Base-by-base conservation (phyloP, 2,113 vertebrate genomes). In the Myanophis thanlyinensis region DNA sequence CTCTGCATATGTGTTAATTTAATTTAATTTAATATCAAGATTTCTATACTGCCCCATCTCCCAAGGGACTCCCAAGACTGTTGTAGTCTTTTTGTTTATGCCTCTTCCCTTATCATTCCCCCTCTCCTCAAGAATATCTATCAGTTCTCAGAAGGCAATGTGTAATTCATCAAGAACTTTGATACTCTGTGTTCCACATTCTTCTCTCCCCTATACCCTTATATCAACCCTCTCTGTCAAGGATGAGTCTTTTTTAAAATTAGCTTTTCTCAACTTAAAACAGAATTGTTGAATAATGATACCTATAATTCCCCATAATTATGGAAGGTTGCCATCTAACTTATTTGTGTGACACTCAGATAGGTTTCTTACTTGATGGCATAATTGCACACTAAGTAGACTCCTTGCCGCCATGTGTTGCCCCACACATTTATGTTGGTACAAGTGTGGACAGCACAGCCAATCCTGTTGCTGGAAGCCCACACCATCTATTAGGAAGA, bases 351-450 rank as follows among this genome's bases (percentile, higher is more conserved):
- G 9, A 3, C 5, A 20, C 20, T 73, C 35, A 52, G 35, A 35
- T 4, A 7, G 0, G 0, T 5, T 73, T 97, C 98, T 98, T 98
- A 99, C 99, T 99, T 99, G 93, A 98, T 97, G 47, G 98, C 98
- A 0, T 99, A 99, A 98, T 99, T 99, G 98, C 99, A 99, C 94
- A 99, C 98, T 25, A 99, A 96, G 93, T 98, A 97, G 23, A 96
- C 93, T 0, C 98, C 98, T 13, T 97, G 98, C 2, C 94, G 97
- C 98, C 98, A 99, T 0, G 93, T 98, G 95, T 94, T 98, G 87
- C 98, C 98, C 96, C 98, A 98, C 92, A 99, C 98, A 0, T 90
- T 95, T 95, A 99, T 97, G 87, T 98, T 98, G 91, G 94, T 92
- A 40, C 99, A 99, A 54, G 96, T 97, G 95, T 97, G 97, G 85